These are phyloP conservation scores for Tigriopus japonicus DNA, from an alignment of 1,140 invertebrate genomes.

Conservation along the genomic window DNA sequence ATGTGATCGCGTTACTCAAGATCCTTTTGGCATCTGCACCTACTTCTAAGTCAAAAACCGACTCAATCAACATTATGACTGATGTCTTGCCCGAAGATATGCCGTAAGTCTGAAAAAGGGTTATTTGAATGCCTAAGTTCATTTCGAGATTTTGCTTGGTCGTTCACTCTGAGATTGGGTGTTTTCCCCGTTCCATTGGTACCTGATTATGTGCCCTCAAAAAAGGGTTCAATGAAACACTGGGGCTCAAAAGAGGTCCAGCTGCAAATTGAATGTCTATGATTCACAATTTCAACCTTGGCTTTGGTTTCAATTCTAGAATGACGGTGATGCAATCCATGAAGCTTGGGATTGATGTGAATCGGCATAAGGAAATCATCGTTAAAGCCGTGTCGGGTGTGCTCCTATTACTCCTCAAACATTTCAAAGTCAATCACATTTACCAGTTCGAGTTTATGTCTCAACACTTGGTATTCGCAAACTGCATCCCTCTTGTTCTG, in stretches of 20 bases:
- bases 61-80: slow-evolving; percentile 94
- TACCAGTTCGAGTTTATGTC: slow-evolving; percentile 99
- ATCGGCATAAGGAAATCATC: slow-evolving; percentile 96
- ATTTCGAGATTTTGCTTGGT: slow-evolving; percentile 1
- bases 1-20: slow-evolving; percentile 91
- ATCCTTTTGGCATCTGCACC: slow-evolving; percentile 90
- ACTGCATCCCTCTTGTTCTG: slow-evolving; percentile 92
- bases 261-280: too few relatives aligned
- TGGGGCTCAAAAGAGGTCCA: too few relatives aligned
- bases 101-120: slow-evolving; percentile 53
- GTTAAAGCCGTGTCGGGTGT: slow-evolving; percentile 94
- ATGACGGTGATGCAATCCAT: slow-evolving; percentile 92
- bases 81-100: slow-evolving; percentile 92
- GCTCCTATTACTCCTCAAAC: slow-evolving; percentile 77
- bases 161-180: slow-evolving; percentile 15
- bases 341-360: slow-evolving; percentile 90
- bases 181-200: slow-evolving; percentile 19
- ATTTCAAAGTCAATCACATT: slow-evolving; percentile 96
- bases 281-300: too few relatives aligned
- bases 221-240: too few relatives aligned
- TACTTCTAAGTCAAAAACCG: slow-evolving; percentile 91
- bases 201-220: too few relatives aligned
- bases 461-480: slow-evolving; percentile 96
- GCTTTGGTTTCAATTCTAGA: slow-evolving; percentile 31
- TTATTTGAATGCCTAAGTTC: too few relatives aligned